phyloP scores from a whole-genome alignment of 2,797 vertebrate species.

The Hipposideros larvatus region DNA sequence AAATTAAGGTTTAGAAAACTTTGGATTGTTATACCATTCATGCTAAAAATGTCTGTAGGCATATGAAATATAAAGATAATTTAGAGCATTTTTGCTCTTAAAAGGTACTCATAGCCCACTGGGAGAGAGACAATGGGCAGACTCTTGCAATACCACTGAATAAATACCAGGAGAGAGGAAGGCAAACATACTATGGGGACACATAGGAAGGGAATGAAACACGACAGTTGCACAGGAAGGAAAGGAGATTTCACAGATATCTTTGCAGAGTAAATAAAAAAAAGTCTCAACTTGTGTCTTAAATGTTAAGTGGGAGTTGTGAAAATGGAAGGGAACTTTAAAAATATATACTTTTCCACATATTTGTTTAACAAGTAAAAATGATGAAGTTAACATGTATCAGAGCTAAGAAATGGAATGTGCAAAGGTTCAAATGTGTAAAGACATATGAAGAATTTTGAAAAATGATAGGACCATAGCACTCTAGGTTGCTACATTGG shows the following conservation, averaged over 20 bases:
- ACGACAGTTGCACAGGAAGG: background rate
- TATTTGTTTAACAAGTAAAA: constrained; percentile 7
- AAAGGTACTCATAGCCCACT: background rate
- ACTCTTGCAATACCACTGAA: background rate
- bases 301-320: background rate
- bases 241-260: background rate
- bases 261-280: background rate
- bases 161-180: background rate
- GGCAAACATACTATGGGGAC: background rate
- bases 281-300: background rate
- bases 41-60: background rate
- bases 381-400: background rate
- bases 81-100: background rate
- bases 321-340: background rate
- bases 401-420: background rate
- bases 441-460: background rate
- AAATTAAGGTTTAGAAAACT: constrained; percentile 7
- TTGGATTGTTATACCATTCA: background rate
- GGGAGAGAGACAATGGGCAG: background rate
- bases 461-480: background rate
- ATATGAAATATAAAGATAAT: background rate
- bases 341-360: background rate
- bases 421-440: background rate
- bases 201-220: background rate
- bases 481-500: background rate